These are phyloP conservation scores for Falco naumanni DNA, from an alignment of 2,797 vertebrate species.

Conservation along the genomic window DNA sequence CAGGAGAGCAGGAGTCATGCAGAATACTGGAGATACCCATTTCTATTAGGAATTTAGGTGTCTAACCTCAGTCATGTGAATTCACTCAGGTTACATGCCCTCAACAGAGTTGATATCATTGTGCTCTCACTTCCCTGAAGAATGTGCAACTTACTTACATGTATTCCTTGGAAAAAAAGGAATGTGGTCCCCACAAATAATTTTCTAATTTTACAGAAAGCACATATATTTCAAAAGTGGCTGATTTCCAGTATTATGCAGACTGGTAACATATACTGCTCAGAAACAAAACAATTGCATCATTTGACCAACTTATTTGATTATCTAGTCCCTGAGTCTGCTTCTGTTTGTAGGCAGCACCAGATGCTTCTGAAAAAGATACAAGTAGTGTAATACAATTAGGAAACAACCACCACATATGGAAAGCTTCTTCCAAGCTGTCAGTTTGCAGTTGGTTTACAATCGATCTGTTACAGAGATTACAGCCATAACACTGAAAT, in stretches of 20 bases:
- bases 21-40: not conserved
- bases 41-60: not conserved
- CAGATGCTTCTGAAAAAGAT: not conserved
- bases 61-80: not conserved
- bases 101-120: not conserved
- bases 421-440: not conserved
- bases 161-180: not conserved
- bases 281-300: not conserved
- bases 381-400: not conserved
- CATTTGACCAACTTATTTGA: not conserved
- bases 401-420: not conserved
- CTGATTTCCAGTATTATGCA: not conserved
- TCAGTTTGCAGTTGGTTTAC: not conserved
- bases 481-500: not conserved
- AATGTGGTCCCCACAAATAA: not conserved
- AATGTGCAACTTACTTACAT: not conserved
- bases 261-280: not conserved
- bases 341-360: not conserved
- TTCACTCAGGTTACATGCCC: not conserved
- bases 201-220: not conserved
- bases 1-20: not conserved
- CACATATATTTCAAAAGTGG: not conserved
- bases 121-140: not conserved
- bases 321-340: not conserved
- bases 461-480: not conserved